Percentiles rank a stretch among this genome's conserved stretches.
These are phyloP conservation scores for Gila robusta DNA, from an alignment of 2,797 vertebrate genomes.

Conservation along the genomic window DNA sequence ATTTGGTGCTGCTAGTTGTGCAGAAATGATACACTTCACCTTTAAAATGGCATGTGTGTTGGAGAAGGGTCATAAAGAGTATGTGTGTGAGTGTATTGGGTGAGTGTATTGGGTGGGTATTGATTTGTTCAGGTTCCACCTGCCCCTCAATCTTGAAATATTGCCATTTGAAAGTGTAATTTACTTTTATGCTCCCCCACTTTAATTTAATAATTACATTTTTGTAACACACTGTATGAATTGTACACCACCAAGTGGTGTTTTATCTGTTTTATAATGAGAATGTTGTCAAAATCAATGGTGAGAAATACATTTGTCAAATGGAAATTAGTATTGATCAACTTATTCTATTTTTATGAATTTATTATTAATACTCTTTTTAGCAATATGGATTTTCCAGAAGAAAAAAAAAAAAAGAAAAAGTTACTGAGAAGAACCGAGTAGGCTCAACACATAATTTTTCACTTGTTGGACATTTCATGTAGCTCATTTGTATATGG, in stretches of 20 bases:
- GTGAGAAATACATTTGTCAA: conserved; percentile 77
- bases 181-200: conserved; percentile 66
- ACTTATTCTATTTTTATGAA: conserved; percentile 32
- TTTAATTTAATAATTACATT: conserved; percentile 73
- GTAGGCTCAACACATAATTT: not conserved
- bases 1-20: not conserved
- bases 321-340: conserved; percentile 75
- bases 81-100: conserved; percentile 52
- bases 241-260: conserved; percentile 77
- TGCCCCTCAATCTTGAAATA: conserved; percentile 40
- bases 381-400: conserved; percentile 18
- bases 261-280: conserved; percentile 83
- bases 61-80: not conserved
- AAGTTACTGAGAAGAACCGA: not conserved
- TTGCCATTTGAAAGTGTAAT: conserved; percentile 67
- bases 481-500: not conserved
- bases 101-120: conserved; percentile 62
- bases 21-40: conserved; percentile 5
- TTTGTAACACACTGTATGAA: conserved; percentile 76
- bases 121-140: conserved; percentile 64
- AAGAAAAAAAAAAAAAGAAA: not conserved
- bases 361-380: conserved; percentile 25
- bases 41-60: not conserved
- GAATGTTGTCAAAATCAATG: conserved; percentile 73
- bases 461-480: not conserved